Base-by-base conservation (phyloP, 1,140 invertebrate species). In the Ericerus pela region DNA sequence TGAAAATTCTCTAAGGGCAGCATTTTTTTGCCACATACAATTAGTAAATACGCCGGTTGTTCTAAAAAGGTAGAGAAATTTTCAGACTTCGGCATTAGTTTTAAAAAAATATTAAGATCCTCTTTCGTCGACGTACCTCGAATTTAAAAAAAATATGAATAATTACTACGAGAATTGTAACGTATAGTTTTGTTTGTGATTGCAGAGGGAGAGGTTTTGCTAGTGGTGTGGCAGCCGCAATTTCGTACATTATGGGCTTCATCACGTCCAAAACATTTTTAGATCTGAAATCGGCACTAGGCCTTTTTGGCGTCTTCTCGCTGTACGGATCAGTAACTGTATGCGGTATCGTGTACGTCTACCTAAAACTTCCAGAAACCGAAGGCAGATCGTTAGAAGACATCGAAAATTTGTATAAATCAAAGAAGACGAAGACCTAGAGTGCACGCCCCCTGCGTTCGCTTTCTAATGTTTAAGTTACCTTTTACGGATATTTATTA, bases 221-320 rank as follows among this genome's bases (percentile, higher is more conserved):
- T 2, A 33, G 58, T 11, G 59, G 60, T 6, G 20, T 60, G 0
- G 57, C 60, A 14, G 58, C 60, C 0, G 60, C 58, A 1, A 24
- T 47, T 26, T 56, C 27, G 11, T 63, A 61, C 28, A 16, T 59
- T 1, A 20, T 60, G 16, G 53, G 47, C 5, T 64, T 64, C 27
- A 14, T 63, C 0, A 54, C 61, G n/a, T 59, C 59, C 1, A 64
- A 63, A 53, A 62, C 59, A 8, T 64, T 57, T 56, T 36, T 60
- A 20, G 51, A 60, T 47, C 31, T 62, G 1, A 41, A 53, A 14
- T 8, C 36, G 14, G 36, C 20, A 18, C 33, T 63, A 20, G 56
- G 53, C 5, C 14, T 62, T 1, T 41, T 58, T 27, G 62, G 60
- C 27, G 57, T 57, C 14, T 60, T 63, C 20, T 57, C 58, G 2